Evolutionary conservation across 2,888 invertebrate species (phyloP).

Genomic region (Ectemnius cavifrons): DNA sequence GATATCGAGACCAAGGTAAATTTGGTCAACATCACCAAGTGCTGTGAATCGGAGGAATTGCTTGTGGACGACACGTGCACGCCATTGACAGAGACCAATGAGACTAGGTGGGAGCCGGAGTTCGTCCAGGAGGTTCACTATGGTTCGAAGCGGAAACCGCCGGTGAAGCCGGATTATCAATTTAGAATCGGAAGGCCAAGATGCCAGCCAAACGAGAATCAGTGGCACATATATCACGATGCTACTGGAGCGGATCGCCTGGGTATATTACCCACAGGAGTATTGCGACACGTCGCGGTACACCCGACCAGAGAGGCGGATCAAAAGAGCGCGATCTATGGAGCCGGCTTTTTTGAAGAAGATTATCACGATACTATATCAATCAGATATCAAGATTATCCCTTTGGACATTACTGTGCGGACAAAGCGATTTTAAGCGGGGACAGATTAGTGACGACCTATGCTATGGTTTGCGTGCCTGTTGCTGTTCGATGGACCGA

Average conservation of each 20-base stretch:
- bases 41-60: constrained; percentile 86
- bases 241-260: constrained; percentile 67
- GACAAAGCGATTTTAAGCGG: constrained; percentile 83
- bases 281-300: constrained; percentile 84
- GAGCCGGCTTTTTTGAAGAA: constrained; percentile 67
- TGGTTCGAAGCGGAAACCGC: constrained; percentile 25
- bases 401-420: constrained; percentile 88
- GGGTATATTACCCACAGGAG: constrained; percentile 84
- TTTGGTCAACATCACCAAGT: constrained; percentile 86
- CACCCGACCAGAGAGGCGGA: constrained; percentile 76
- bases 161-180: constrained; percentile 59
- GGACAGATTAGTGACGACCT: constrained; percentile 82
- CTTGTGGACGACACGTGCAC: constrained; percentile 85
- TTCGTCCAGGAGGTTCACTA: constrained; percentile 59
- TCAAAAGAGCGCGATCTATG: constrained; percentile 69
- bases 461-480: constrained; percentile 87
- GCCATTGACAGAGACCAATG: constrained; percentile 79
- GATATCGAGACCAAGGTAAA: constrained; percentile 22
- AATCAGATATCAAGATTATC: constrained; percentile 83
- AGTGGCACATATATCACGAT: constrained; percentile 72
- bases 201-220: constrained; percentile 69
- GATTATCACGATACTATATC: constrained; percentile 73
- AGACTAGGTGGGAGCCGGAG: constrained; percentile 71
- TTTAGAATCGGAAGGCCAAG: constrained; percentile 69
- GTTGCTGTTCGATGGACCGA: constrained; percentile 86